Evolutionary conservation across 2,888 invertebrate genomes (phyloP).

Genomic region (Rhagophthalmus giganteus): DNA sequence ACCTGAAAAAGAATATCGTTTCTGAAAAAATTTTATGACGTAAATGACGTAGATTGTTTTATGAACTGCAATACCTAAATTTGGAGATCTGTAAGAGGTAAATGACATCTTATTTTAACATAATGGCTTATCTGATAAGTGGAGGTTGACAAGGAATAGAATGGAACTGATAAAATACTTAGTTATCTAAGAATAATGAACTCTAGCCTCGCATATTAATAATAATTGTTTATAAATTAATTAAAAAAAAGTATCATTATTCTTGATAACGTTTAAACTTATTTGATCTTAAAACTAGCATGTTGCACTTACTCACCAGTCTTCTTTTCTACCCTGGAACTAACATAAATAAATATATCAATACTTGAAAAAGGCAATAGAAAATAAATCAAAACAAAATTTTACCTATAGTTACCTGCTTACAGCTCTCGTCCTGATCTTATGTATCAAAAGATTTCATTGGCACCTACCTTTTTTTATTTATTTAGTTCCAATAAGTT

Average conservation of each 20-base stretch:
- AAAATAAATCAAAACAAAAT: conserved; percentile 22
- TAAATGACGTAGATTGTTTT: too few relatives aligned
- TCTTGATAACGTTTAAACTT: conserved; percentile 12
- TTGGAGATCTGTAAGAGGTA: conserved; percentile 6
- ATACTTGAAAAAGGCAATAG: conserved; percentile 23
- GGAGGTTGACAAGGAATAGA: neutral
- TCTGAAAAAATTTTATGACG: too few relatives aligned
- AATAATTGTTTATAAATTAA: neutral
- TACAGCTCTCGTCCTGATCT: conserved; percentile 4
- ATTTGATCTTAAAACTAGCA: conserved; percentile 17
- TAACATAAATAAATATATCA: conserved; percentile 44
- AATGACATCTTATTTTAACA: neutral
- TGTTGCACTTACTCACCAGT: conserved; percentile 50
- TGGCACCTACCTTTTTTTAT: conserved; percentile 28
- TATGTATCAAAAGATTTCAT: conserved; percentile 2
- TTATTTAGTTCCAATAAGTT: neutral
- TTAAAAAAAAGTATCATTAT: conserved; percentile 6
- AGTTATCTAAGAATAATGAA: conserved; percentile 10
- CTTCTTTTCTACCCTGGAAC: conserved; percentile 52
- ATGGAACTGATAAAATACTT: neutral
- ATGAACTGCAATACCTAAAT: conserved; percentile 1
- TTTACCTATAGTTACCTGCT: conserved; percentile 24
- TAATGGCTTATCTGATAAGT: neutral
- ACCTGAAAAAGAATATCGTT: neutral
- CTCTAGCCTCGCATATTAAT: neutral